Conservation (phyloP, 2,797 vertebrate species). For the Poeciliopsis infans region DNA sequence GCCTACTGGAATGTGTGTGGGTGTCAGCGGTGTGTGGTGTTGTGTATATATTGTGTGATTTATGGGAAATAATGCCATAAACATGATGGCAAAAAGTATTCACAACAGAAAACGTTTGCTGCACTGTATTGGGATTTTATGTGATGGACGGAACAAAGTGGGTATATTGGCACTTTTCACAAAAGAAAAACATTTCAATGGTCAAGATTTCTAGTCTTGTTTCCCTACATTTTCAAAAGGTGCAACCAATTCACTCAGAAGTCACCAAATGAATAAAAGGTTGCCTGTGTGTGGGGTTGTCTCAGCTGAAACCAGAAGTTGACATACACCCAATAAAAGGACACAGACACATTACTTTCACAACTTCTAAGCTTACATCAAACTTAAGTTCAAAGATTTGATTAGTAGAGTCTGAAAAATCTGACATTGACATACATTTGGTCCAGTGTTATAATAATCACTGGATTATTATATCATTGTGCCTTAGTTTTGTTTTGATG, state of each 20-base stretch:
- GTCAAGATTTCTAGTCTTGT: background rate
- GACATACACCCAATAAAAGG: background rate
- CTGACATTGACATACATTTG: background rate
- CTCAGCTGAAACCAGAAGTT: background rate
- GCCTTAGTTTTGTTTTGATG: no score
- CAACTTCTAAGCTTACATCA: background rate
- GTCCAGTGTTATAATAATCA: no score
- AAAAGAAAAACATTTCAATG: no score
- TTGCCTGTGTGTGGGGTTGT: background rate
- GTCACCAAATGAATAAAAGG: background rate
- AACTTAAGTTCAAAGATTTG: background rate
- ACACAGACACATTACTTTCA: background rate
- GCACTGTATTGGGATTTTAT: background rate
- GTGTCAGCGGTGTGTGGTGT: slow-evolving; percentile 43
- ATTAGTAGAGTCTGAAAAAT: background rate
- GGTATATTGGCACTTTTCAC: background rate
- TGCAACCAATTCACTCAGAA: background rate
- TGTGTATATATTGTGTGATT: slow-evolving; percentile 47
- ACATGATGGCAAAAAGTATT: background rate
- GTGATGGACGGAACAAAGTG: background rate
- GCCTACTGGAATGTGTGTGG: slow-evolving; percentile 65
- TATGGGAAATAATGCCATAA: slow-evolving; percentile 14
- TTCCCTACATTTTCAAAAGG: background rate
- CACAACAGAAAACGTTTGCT: background rate
- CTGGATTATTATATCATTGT: no score